Percentiles rank a stretch among this genome's conserved stretches.
phyloP scores from a whole-genome alignment of 2,113 vertebrate species.

The Lagopus muta region DNA sequence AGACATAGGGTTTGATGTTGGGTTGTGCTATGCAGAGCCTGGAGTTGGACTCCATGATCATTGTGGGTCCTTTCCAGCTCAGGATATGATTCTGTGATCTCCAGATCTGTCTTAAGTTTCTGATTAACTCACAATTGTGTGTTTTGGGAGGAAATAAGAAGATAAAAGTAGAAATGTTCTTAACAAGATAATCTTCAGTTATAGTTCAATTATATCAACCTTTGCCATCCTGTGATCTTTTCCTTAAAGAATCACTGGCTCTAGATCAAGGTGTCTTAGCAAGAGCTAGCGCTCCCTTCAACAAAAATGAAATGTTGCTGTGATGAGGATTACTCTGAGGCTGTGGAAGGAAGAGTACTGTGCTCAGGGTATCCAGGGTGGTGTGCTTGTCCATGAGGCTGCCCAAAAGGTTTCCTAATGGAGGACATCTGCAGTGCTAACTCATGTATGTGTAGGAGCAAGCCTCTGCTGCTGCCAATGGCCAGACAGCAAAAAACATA shows the following conservation, averaged over 20 bases:
- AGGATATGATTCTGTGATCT: background rate
- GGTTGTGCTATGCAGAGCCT: too few relatives aligned
- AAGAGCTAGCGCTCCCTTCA: background rate
- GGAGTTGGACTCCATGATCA: too few relatives aligned
- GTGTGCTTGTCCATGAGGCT: background rate
- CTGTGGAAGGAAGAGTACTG: background rate
- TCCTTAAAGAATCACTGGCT: background rate
- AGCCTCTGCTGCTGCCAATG: background rate
- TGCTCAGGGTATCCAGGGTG: background rate
- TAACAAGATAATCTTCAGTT: background rate
- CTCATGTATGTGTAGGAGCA: background rate
- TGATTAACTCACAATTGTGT: background rate
- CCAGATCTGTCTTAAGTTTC: background rate
- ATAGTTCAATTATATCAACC: background rate
- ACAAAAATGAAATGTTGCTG: background rate
- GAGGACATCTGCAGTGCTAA: constrained; percentile 2
- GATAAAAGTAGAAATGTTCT: background rate
- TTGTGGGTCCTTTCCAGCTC: too few relatives aligned
- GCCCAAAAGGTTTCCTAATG: background rate
- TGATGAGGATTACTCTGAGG: background rate
- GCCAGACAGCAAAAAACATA: constrained; percentile 16
- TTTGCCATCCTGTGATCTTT: background rate
- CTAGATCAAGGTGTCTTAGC: background rate
- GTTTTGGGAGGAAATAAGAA: background rate
- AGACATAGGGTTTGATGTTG: too few relatives aligned